Percentiles rank a stretch among this genome's conserved stretches.
These are phyloP conservation scores for Epinotia ramella DNA, from an alignment of 2,888 invertebrate species.

Conservation along the genomic window DNA sequence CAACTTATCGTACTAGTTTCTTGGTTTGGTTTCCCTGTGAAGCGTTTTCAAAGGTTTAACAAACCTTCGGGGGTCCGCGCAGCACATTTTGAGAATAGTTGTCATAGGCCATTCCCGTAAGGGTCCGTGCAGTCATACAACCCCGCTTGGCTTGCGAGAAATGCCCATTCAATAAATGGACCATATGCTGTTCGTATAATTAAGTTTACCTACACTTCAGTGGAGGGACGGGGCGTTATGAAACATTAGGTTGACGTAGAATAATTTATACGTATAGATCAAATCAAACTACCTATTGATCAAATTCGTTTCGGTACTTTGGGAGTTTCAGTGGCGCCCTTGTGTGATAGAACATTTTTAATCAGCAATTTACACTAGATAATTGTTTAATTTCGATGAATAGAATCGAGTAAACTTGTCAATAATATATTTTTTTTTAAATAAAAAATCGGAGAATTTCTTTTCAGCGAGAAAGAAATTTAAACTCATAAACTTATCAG, in stretches of 20 bases:
- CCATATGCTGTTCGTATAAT: slow-evolving; percentile 40
- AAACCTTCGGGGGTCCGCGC: background rate
- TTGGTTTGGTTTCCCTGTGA: background rate
- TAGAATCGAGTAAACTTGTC: background rate
- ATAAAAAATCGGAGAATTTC: background rate
- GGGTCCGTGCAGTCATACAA: slow-evolving; percentile 11
- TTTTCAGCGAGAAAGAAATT: background rate
- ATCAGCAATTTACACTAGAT: no score
- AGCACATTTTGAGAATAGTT: background rate
- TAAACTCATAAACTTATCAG: no score
- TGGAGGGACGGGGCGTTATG: slow-evolving; percentile 30
- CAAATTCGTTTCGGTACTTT: background rate
- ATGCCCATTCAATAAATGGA: slow-evolving; percentile 40
- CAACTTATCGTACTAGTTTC: no score
- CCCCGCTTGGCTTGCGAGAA: slow-evolving; percentile 38
- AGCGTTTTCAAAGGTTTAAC: background rate
- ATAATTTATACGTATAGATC: background rate
- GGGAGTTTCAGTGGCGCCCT: background rate
- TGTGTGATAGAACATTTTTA: background rate
- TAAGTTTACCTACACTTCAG: slow-evolving; percentile 44
- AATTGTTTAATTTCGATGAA: no score
- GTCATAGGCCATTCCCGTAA: slow-evolving; percentile 2
- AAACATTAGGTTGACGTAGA: slow-evolving; percentile 30
- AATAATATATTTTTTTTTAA: no score
- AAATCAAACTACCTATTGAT: no score